Percentiles rank a stretch among this genome's conserved stretches.
Conservation (phyloP, 1,140 invertebrate genomes). For the Spodoptera frugiperda region DNA sequence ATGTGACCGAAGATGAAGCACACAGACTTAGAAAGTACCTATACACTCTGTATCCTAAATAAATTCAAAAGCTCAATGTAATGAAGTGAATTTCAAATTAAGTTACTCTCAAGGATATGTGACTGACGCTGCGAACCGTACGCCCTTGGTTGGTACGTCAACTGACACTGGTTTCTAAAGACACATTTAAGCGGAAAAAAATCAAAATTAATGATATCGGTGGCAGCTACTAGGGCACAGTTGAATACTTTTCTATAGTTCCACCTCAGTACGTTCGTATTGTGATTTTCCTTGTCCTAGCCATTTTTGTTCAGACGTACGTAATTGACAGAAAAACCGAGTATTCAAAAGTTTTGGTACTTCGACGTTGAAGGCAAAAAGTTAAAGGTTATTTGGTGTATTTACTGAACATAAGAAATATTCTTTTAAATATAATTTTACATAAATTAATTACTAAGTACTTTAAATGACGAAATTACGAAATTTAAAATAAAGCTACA, state of each 20-base stretch:
- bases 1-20: too few relatives aligned
- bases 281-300: conserved; percentile 40
- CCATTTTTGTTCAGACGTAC: conserved; percentile 34
- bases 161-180: conserved; percentile 82
- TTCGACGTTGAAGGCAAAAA: conserved; percentile 18
- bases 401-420: too few relatives aligned
- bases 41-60: too few relatives aligned
- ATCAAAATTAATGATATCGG: conserved; percentile 85
- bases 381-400: neutral
- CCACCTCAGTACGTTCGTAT: conserved; percentile 35
- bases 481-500: too few relatives aligned
- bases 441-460: too few relatives aligned
- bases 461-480: too few relatives aligned
- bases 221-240: conserved; percentile 79
- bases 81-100: neutral
- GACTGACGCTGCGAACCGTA: conserved; percentile 64
- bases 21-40: too few relatives aligned
- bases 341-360: conserved; percentile 40
- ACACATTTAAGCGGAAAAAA: conserved; percentile 82
- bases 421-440: too few relatives aligned
- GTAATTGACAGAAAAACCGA: conserved; percentile 16
- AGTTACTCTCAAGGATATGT: neutral
- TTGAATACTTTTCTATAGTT: conserved; percentile 70
- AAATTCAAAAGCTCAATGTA: neutral
- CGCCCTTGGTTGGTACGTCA: conserved; percentile 67